Percentiles rank a stretch among this genome's conserved stretches.
Evolutionary conservation across 2,888 invertebrate genomes (phyloP).

Genomic region (Hyalella azteca): DNA sequence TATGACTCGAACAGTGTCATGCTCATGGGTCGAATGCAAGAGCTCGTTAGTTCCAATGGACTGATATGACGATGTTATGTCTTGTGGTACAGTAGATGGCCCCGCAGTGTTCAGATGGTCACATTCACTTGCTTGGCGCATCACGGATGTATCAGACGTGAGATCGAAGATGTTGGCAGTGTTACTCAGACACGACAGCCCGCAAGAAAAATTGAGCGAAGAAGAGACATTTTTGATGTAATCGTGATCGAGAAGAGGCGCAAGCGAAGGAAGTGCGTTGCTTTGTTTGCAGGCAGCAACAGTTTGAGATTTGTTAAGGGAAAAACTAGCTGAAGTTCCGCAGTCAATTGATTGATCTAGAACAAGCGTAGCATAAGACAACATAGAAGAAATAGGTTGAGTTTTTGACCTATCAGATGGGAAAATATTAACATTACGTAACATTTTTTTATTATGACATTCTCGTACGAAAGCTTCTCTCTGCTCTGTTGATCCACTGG

Average conservation of each 20-base stretch:
- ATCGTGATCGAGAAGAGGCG: conserved; percentile 15
- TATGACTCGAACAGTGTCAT: too few species aligned
- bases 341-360: not conserved
- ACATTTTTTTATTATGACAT: too few species aligned
- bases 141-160: not conserved
- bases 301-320: not conserved
- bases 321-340: not conserved
- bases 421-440: too few species aligned
- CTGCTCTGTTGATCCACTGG: too few species aligned
- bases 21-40: too few species aligned
- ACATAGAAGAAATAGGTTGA: too few species aligned
- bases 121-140: not conserved
- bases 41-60: too few species aligned
- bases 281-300: not conserved
- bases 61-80: too few species aligned
- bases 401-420: too few species aligned
- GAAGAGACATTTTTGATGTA: not conserved
- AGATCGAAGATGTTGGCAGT: not conserved
- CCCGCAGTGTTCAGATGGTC: not conserved
- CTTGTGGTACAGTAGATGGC: too few species aligned
- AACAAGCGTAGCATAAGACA: too few species aligned
- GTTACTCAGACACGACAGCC: not conserved
- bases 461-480: too few species aligned
- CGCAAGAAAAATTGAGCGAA: not conserved
- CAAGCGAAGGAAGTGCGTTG: not conserved